A percentile compares a stretch with the other conserved stretches of the same genome.
Conservation (phyloP, 2,113 vertebrate genomes). For the Nipponia nippon region DNA sequence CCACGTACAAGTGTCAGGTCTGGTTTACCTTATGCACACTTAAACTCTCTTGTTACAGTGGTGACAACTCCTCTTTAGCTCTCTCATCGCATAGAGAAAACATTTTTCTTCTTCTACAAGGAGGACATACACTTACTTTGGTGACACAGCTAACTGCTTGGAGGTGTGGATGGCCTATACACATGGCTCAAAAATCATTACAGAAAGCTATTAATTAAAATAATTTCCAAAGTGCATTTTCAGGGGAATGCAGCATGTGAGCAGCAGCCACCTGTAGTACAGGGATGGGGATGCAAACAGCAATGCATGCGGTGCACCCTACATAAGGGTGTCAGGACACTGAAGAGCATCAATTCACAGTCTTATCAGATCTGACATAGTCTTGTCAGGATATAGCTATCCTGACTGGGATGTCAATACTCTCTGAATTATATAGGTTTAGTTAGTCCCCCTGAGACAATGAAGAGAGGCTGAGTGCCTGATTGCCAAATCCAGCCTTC, state of each 20-base stretch:
- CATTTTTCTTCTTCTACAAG: background rate
- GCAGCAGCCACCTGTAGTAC: background rate
- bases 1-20: fast-evolving
- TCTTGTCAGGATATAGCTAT: background rate
- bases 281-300: background rate
- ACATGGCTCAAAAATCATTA: background rate
- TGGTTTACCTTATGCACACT: background rate
- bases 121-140: background rate
- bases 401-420: background rate
- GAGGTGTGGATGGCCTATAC: background rate
- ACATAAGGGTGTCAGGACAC: background rate
- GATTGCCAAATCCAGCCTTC: background rate
- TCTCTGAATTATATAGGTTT: background rate
- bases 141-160: background rate
- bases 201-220: background rate
- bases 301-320: background rate
- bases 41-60: fast-evolving
- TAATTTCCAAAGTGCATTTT: background rate
- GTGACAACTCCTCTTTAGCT: background rate
- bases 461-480: background rate
- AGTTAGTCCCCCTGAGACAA: background rate
- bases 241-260: background rate
- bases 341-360: background rate
- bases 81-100: background rate
- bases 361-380: background rate